Evolutionary conservation across 2,888 invertebrate species (phyloP).

Genomic region (Hemicrepidius hirtus): DNA sequence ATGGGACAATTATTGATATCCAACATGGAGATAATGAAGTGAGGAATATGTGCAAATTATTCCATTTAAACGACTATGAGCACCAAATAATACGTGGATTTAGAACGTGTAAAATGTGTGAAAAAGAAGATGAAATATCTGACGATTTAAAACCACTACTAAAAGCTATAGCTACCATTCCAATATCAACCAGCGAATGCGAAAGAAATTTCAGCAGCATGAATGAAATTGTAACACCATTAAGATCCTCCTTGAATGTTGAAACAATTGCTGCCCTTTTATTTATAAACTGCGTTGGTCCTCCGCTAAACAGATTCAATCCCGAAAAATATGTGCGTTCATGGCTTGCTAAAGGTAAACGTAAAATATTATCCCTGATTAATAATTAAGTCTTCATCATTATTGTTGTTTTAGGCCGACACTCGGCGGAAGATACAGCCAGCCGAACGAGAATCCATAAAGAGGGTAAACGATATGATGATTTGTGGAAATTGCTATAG

Average conservation of each 20-base stretch:
- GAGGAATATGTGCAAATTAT: background rate
- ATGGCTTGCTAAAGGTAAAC: background rate
- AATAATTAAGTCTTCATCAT: background rate
- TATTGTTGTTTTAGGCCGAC: background rate
- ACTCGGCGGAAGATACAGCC: background rate
- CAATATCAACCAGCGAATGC: slow-evolving; percentile 9
- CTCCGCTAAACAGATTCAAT: background rate
- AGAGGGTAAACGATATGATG: background rate
- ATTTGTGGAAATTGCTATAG: background rate
- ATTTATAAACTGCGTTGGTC: slow-evolving; percentile 5
- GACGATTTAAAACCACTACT: slow-evolving; percentile 12
- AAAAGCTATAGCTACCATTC: background rate
- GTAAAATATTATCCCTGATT: background rate
- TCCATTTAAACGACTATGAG: background rate
- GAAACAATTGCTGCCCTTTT: slow-evolving; percentile 6
- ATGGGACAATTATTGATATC: background rate
- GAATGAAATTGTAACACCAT: slow-evolving; percentile 10
- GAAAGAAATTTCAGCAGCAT: slow-evolving; percentile 5
- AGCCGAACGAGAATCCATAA: background rate
- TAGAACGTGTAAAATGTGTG: background rate
- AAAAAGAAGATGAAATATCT: background rate
- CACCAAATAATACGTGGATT: background rate
- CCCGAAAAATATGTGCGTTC: slow-evolving; percentile 1
- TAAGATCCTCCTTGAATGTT: background rate
- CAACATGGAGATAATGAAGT: slow-evolving; percentile 2